Evolutionary conservation across 2,888 invertebrate genomes (phyloP).

Genomic region (Heliconius hortense): DNA sequence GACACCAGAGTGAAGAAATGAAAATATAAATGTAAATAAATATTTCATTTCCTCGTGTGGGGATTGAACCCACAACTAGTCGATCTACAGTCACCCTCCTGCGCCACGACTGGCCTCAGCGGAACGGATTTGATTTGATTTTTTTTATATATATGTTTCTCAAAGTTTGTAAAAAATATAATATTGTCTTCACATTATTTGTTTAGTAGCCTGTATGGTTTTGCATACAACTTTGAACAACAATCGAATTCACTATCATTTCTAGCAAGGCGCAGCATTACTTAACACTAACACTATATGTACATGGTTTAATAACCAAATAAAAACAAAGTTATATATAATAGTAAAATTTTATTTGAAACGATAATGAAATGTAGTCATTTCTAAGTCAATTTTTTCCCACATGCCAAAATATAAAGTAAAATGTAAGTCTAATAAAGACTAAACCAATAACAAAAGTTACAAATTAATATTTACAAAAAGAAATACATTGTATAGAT

Average conservation of each 20-base stretch:
- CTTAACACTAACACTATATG: neutral
- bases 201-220: neutral
- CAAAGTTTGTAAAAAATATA: neutral
- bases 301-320: neutral
- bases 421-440: neutral
- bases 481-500: neutral
- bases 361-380: neutral
- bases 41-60: no score
- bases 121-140: no score
- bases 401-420: neutral
- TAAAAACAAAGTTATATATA: neutral
- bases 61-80: no score
- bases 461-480: slow-evolving; percentile 30
- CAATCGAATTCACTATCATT: neutral
- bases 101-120: no score
- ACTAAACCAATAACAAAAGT: slow-evolving; percentile 35
- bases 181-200: neutral
- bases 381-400: neutral
- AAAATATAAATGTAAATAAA: no score
- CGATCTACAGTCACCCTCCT: no score
- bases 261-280: slow-evolving; percentile 1
- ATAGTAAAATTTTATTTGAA: neutral
- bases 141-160: no score
- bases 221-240: neutral
- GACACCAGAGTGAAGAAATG: no score